Evolutionary conservation across 2,113 vertebrate species (phyloP).

Genomic region (Ptilorrhoa leucosticta): DNA sequence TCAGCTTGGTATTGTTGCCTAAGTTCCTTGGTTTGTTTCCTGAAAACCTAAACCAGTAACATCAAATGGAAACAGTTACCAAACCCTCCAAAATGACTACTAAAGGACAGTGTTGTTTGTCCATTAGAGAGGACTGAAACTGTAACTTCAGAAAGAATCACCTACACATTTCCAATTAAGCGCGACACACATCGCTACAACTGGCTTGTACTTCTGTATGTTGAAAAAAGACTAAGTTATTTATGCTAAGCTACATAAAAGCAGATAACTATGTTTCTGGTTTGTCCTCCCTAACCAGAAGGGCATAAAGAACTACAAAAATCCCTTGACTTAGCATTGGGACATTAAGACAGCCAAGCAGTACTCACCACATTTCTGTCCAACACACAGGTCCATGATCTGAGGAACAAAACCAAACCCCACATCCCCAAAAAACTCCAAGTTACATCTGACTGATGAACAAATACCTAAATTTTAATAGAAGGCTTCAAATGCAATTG

Average conservation of each 20-base stretch:
- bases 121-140: not conserved
- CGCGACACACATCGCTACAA: not conserved
- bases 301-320: accelerated
- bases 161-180: not conserved
- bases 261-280: not conserved
- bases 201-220: accelerated
- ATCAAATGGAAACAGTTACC: not conserved
- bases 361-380: too few species aligned
- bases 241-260: not conserved
- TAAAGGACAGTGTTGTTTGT: not conserved
- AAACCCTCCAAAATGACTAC: not conserved
- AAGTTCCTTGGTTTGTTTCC: constrained; percentile 90
- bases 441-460: not conserved
- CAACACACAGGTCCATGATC: not conserved
- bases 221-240: not conserved
- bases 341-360: not conserved
- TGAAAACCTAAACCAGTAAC: constrained; percentile 82
- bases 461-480: not conserved
- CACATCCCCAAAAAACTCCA: not conserved
- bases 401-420: not conserved
- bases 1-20: constrained; percentile 94
- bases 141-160: not conserved
- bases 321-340: accelerated
- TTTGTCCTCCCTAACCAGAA: not conserved
- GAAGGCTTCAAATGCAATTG: not conserved